These are phyloP conservation scores for Oceanites oceanicus DNA, from an alignment of 2,113 vertebrate species.

Conservation along the genomic window DNA sequence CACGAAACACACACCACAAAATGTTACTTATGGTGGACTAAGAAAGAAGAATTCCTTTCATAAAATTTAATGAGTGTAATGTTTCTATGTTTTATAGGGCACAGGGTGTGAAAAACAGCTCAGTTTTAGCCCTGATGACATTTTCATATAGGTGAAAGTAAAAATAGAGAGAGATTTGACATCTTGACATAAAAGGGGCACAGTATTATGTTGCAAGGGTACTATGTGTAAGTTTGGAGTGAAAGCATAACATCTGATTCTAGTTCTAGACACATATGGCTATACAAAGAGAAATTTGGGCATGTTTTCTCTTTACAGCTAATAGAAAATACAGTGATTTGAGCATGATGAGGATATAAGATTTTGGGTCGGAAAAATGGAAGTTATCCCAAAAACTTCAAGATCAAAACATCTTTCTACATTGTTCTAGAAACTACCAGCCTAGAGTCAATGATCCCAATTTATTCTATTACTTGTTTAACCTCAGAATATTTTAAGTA, in stretches of 20 bases:
- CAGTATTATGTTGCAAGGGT: neutral
- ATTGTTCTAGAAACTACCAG: neutral
- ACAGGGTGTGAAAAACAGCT: slow-evolving; percentile 54
- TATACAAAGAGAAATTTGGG: neutral
- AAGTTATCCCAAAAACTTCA: neutral
- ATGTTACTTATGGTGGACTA: neutral
- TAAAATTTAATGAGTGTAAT: slow-evolving; percentile 56
- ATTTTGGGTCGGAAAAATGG: neutral
- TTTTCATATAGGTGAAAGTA: slow-evolving; percentile 57
- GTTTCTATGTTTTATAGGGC: slow-evolving; percentile 48
- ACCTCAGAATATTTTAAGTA: neutral
- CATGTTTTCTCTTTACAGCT: slow-evolving; percentile 17
- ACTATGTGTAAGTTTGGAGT: neutral
- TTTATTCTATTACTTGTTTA: neutral
- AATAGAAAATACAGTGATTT: neutral
- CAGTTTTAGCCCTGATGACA: slow-evolving; percentile 51
- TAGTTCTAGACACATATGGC: neutral
- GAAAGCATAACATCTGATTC: slow-evolving; percentile 51
- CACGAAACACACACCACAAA: slow-evolving; percentile 2
- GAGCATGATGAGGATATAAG: neutral
- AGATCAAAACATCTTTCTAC: neutral
- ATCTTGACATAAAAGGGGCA: slow-evolving; percentile 21
- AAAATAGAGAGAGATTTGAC: slow-evolving; percentile 49
- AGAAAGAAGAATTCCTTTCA: slow-evolving; percentile 37
- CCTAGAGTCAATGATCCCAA: neutral